Percentiles rank a stretch among this genome's conserved stretches.
These are phyloP conservation scores for Scytalopus superciliaris DNA, from an alignment of 2,113 vertebrate species.

Conservation along the genomic window DNA sequence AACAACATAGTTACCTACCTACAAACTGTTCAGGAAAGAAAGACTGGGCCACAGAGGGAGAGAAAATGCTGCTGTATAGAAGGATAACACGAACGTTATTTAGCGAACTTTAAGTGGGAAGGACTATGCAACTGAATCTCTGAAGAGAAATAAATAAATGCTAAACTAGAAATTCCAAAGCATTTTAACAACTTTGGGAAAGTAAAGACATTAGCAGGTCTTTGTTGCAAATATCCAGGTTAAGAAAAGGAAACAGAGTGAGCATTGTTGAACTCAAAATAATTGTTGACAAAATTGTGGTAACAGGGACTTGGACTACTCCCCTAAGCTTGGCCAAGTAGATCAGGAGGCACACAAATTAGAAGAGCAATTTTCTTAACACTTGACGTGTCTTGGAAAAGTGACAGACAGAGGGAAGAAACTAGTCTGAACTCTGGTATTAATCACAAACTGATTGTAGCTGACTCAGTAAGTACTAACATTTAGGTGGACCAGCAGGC, in stretches of 20 bases:
- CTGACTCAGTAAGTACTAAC: not conserved
- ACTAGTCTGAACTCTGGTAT: not conserved
- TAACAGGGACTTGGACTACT: not conserved
- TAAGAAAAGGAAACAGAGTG: not conserved
- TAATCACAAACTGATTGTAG: not conserved
- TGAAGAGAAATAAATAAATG: constrained; percentile 36
- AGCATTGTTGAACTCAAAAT: not conserved
- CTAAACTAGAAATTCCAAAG: not conserved
- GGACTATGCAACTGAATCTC: not conserved
- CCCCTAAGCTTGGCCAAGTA: not conserved
- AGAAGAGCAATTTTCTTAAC: not conserved
- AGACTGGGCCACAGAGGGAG: not conserved
- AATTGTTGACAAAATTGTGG: not conserved
- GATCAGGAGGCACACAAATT: not conserved
- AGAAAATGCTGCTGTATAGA: not conserved
- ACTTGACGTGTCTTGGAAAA: not conserved
- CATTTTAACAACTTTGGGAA: constrained; percentile 9
- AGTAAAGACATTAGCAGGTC: constrained; percentile 5
- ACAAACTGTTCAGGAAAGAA: not conserved
- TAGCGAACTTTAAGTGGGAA: not conserved
- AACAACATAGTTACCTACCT: not conserved
- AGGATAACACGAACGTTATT: not conserved
- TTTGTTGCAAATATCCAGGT: not conserved
- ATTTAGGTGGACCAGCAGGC: not conserved
- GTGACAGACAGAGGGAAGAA: not conserved